Percentiles rank a stretch among this genome's conserved stretches.
Conservation (phyloP, 2,888 invertebrate genomes). For the Macrophya annulata region DNA sequence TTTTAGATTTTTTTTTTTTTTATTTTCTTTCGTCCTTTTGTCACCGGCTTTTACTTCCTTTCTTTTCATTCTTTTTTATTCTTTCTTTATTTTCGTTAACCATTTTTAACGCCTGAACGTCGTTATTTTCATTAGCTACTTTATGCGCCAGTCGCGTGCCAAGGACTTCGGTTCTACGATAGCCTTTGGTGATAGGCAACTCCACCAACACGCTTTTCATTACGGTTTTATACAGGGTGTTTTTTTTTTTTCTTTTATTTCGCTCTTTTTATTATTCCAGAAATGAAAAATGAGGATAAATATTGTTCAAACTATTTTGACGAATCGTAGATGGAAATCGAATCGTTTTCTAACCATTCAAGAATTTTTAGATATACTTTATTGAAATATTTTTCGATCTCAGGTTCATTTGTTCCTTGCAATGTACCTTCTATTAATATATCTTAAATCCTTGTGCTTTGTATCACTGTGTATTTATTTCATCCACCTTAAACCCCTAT, state of each 20-base stretch:
- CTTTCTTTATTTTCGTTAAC: conserved; percentile 32
- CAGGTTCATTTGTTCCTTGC: not conserved
- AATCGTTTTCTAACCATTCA: no score
- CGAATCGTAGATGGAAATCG: not conserved
- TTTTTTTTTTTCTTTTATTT: conserved; percentile 22
- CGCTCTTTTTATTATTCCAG: not conserved
- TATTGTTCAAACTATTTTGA: not conserved
- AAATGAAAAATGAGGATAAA: not conserved
- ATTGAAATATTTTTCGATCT: not conserved
- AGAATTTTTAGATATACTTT: no score
- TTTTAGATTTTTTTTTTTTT: not conserved
- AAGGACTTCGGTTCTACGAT: conserved; percentile 39
- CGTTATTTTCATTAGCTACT: conserved; percentile 53
- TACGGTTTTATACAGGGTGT: conserved; percentile 1
- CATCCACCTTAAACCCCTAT: not conserved
- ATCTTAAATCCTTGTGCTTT: not conserved
- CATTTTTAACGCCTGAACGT: conserved; percentile 52
- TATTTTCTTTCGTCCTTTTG: not conserved
- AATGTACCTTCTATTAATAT: not conserved
- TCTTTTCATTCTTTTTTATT: not conserved
- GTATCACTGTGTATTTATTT: not conserved
- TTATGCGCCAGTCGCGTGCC: conserved; percentile 51
- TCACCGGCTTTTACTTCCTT: not conserved
- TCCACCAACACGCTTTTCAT: conserved; percentile 38
- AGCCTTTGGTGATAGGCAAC: conserved; percentile 29